Evolutionary conservation across 2,113 vertebrate genomes (phyloP).

Genomic region (Sisor rabdophorus): DNA sequence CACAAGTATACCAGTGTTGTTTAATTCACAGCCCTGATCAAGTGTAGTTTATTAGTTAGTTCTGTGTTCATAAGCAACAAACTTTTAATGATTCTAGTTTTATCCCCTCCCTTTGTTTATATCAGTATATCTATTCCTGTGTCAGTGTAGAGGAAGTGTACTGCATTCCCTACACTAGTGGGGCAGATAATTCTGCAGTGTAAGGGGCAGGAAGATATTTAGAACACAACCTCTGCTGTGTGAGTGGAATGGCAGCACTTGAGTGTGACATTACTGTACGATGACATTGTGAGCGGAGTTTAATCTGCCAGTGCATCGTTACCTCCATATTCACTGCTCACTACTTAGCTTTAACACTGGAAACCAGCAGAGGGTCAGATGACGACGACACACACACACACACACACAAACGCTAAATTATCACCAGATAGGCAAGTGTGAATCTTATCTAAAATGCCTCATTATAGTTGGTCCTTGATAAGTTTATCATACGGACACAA

Average conservation of each 20-base stretch:
- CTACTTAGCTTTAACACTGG: background rate
- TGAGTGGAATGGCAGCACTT: background rate
- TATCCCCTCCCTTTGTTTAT: too few relatives aligned
- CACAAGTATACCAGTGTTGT: too few relatives aligned
- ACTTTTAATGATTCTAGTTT: too few relatives aligned
- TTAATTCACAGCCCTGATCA: too few relatives aligned
- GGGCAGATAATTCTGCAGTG: background rate
- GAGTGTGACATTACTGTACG: constrained; percentile 9
- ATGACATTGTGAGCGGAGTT: background rate
- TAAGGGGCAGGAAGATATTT: background rate
- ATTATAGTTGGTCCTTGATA: background rate
- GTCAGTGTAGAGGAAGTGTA: too few relatives aligned
- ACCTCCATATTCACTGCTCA: background rate
- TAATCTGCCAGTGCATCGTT: background rate
- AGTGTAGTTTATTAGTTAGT: too few relatives aligned
- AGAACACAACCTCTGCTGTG: background rate
- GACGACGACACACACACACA: background rate
- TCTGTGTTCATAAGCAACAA: too few relatives aligned
- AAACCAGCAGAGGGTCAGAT: background rate
- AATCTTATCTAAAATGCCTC: background rate
- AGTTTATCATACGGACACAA: background rate
- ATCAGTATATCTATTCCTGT: too few relatives aligned
- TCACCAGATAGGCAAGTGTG: background rate
- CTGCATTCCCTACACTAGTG: too few relatives aligned
- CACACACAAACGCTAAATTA: background rate